phyloP scores from a whole-genome alignment of 2,797 vertebrate genomes.

The Phrynocephalus guinanensis region DNA sequence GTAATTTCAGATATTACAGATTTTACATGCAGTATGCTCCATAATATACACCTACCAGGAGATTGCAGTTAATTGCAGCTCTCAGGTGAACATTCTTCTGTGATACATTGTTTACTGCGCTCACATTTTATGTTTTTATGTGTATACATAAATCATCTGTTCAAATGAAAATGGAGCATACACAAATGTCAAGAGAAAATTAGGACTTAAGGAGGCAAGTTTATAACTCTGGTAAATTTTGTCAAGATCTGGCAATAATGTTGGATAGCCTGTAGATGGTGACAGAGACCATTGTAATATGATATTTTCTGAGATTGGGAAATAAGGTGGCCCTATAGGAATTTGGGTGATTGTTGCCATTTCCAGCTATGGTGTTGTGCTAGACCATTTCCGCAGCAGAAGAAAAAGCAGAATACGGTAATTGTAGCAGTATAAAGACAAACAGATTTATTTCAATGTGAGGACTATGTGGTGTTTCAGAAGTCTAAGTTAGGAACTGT shows the following conservation, averaged over 20 bases:
- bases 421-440: too few relatives aligned
- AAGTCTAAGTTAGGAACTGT: neutral
- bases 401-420: too few relatives aligned
- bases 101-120: neutral
- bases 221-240: neutral
- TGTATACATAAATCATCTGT: neutral
- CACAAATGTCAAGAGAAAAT: neutral
- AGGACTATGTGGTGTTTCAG: neutral
- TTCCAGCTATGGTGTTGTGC: too few relatives aligned
- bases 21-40: neutral
- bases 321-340: neutral
- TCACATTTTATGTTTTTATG: neutral
- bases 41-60: neutral
- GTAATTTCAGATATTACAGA: neutral
- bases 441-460: too few relatives aligned
- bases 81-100: too few relatives aligned
- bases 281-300: neutral
- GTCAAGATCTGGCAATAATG: neutral
- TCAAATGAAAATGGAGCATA: neutral
- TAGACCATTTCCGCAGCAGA: too few relatives aligned
- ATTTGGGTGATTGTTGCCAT: too few relatives aligned
- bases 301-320: neutral
- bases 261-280: conserved; percentile 57
- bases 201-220: neutral
- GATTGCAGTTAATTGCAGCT: neutral